A percentile compares a stretch with the other conserved stretches of the same genome.
Conservation (phyloP, 2,797 vertebrate species). For the Adelosebastes latens region DNA sequence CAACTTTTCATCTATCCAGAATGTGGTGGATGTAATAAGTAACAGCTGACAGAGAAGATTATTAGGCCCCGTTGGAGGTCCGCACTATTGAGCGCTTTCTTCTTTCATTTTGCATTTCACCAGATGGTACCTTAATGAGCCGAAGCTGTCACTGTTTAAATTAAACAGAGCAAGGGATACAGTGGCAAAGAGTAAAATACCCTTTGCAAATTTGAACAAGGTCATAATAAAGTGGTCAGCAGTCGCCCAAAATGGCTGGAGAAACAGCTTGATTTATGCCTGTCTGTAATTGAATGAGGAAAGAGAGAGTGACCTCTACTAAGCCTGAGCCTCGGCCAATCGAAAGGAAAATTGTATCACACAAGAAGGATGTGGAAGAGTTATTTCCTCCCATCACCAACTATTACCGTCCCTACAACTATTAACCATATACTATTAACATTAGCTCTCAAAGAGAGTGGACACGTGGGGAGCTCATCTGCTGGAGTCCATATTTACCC, state of each 20-base stretch:
- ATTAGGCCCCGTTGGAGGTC: conserved; percentile 39
- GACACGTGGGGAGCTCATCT: conserved; percentile 25
- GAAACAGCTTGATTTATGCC: conserved; percentile 68
- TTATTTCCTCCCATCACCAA: conserved; percentile 59
- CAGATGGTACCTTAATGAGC: conserved; percentile 77
- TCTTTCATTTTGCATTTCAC: conserved; percentile 53
- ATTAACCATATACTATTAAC: conserved; percentile 58
- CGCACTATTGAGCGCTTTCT: conserved; percentile 22
- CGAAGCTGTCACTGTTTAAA: conserved; percentile 68
- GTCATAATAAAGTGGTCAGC: conserved; percentile 71
- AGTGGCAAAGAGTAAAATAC: conserved; percentile 46
- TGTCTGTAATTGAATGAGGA: conserved; percentile 69
- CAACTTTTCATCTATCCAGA: conserved; percentile 8
- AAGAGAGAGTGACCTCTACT: conserved; percentile 60
- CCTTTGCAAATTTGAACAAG: conserved; percentile 70
- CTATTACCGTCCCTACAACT: conserved; percentile 49
- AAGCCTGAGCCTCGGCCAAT: conserved; percentile 48
- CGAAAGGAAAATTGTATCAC: conserved; percentile 47
- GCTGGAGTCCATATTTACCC: conserved; percentile 68
- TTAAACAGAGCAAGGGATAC: conserved; percentile 37
- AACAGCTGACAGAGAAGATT: conserved; percentile 26
- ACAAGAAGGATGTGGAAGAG: conserved; percentile 32
- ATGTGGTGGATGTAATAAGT: conserved; percentile 11
- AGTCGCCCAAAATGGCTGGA: conserved; percentile 55
- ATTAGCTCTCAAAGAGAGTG: conserved; percentile 56